Base-by-base conservation (phyloP, 2,888 invertebrate species). In the Vannuccia rotundouncinata region DNA sequence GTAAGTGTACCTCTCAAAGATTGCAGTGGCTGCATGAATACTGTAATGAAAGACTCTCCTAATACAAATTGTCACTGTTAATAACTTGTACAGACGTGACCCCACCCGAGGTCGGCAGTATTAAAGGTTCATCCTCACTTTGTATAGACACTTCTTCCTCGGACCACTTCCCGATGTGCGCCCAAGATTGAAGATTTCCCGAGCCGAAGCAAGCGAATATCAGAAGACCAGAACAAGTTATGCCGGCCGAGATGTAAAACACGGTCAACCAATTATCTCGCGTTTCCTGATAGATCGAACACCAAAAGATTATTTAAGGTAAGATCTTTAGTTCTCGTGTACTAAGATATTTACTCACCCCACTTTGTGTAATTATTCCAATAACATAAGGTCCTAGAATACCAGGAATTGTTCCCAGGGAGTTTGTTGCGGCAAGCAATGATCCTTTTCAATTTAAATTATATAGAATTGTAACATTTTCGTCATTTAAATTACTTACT, bases 401-500 rank as follows among this genome's bases (percentile, higher is more conserved):
- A 30, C 95, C 95, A 0, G 95, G 95, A 78, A 95, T 89, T 0
- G 95, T 95, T 0, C 94, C 95, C 82, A 95, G 89, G 0, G 95
- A 95, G 88, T 95, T 95, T 10, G 94, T 93, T 10, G 95, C 89
- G 0, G 95, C 95, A 94, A 95, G 94, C 79, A 95, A 88, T 0
- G 95, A 92, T 86, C 95, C 93, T 10, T 95, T 95, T n/a, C n/a
- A n/a, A n/a, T n/a, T n/a, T n/a, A n/a, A n/a, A n/a, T n/a, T n/a
- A n/a, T n/a, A n/a, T n/a, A n/a, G n/a, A n/a, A n/a, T n/a, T n/a
- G n/a, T n/a, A n/a, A n/a, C n/a, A n/a, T n/a, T n/a, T n/a, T n/a
- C n/a, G n/a, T n/a, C n/a, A n/a, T n/a, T n/a, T n/a, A n/a, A n/a
- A n/a, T n/a, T n/a, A n/a, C n/a, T n/a, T n/a, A n/a, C n/a, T n/a